Base-by-base conservation (phyloP, 2,888 invertebrate species). In the Dastarcus helophoroides region DNA sequence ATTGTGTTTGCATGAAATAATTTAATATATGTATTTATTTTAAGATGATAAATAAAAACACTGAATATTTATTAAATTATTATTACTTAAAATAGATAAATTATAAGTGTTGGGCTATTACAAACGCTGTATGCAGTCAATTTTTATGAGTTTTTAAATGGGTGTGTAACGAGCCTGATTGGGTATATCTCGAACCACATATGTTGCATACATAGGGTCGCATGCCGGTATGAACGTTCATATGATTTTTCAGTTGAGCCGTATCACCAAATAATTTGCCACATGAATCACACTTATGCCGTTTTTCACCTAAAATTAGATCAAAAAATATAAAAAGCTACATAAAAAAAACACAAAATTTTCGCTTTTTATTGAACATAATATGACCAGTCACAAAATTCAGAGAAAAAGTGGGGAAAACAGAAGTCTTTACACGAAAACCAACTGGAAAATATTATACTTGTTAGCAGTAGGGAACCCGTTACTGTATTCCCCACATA, bases 101-200 rank as follows among this genome's bases (percentile, higher is more conserved):
- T n/a, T n/a, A n/a, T n/a, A n/a, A n/a, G n/a, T n/a, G n/a, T n/a
- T n/a, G n/a, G n/a, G n/a, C n/a, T n/a, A n/a, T n/a, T n/a, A n/a
- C n/a, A n/a, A n/a, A n/a, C n/a, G n/a, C n/a, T n/a, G n/a, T n/a
- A n/a, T n/a, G n/a, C n/a, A n/a, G n/a, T n/a, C n/a, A n/a, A n/a
- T 42, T 41, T 22, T 41, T 35, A 33, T 49, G 48, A 24, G 32
- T 41, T 33, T 40, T 47, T 42, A 49, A 40, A 31, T 50, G 50
- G 10, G 41, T 43, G 11, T 43, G 35, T 12, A 49, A 35, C 4
- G 48, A 43, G 21, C 48, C 48, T 17, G 48, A 47, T 30, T 49
- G 48, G 4, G 47, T 47, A 32, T 47, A 50, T 19, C 40, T 33
- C 26, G 40, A 38, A 4, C 43, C 41, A 31, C 50, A 50, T 14